Base-by-base conservation (phyloP, 1,140 invertebrate species). In the Aporrectodea caliginosa region DNA sequence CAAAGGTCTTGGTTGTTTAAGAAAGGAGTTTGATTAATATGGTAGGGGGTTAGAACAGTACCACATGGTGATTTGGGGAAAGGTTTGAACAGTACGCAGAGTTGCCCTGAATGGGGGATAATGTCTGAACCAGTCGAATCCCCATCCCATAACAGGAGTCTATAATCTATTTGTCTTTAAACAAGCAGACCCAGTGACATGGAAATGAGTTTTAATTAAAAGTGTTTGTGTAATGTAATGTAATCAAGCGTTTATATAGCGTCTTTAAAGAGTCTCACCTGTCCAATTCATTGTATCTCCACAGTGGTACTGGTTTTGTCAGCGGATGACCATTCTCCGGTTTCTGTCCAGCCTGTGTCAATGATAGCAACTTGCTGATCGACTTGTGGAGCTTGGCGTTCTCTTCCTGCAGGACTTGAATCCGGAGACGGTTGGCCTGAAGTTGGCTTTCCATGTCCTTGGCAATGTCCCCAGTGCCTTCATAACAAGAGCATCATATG, bases 381-480 rank as follows among this genome's bases (percentile, higher is more conserved):
- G 86, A 86, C 71, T 87, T 85, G 16, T 82, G 71, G 16, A 88
- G 81, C 0, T 82, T 82, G 35, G 85, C 80, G 80, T 87, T 88
- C 80, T 87, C 86, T 35, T 86, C 82, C 75, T 87, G 85, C 31
- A 88, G 82, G 1, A 88, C 32, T 33, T 84, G 81, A n/a, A 88
- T 87, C 16, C 87, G 80, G 6, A 86, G 35, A n/a, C 69, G 74
- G 79, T 88, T 88, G 31, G 87, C 86, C 79, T 85, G 83, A 2
- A 88, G 83, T 77, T 88, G 87, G 75, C 87, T 86, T 80, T 86
- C 82, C 87, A 88, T 87, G 81, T 88, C 87, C 16, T 80, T 34
- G 2, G 82, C 82, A 32, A 88, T 84, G 79, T 88, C 83, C 30
- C 86, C 86, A 32, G 83, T 86, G 29, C 86, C 87, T 88, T 6